These are phyloP conservation scores for Mormoops blainvillei DNA, from an alignment of 2,113 vertebrate species.

Conservation along the genomic window DNA sequence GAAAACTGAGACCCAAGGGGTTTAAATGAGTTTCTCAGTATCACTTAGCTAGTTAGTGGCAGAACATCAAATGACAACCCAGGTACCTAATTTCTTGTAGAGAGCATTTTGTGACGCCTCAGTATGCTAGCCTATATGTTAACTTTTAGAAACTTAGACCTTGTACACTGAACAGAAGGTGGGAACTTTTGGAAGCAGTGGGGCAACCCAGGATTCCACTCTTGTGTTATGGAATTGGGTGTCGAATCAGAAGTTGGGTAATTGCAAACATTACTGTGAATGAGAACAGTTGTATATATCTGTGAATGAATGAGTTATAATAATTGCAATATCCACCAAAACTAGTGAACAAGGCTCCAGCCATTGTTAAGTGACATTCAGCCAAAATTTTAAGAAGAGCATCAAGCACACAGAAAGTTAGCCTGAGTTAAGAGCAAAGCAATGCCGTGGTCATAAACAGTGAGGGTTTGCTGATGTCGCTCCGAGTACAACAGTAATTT, in stretches of 20 bases:
- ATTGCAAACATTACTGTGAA: background rate
- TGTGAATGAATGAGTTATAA: background rate
- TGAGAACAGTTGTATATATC: background rate
- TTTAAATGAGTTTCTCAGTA: background rate
- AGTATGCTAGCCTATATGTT: background rate
- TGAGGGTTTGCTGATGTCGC: background rate
- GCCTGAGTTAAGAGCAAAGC: background rate
- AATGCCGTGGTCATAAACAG: background rate
- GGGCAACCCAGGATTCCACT: background rate
- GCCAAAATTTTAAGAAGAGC: background rate
- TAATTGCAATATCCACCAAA: background rate
- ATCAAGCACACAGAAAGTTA: background rate
- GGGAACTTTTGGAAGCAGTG: background rate
- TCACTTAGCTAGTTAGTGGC: background rate
- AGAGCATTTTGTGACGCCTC: background rate
- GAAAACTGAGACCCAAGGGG: background rate
- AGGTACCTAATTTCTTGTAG: background rate
- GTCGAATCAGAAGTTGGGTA: background rate
- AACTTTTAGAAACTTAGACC: background rate
- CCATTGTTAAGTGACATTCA: background rate
- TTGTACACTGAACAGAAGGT: background rate
- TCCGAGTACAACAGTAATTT: background rate
- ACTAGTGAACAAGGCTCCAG: background rate
- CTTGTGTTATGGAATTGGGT: background rate
- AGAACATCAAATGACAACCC: background rate